These are phyloP conservation scores for Taeniopygia guttata DNA, from an alignment of 2,797 vertebrate genomes.

Conservation along the genomic window DNA sequence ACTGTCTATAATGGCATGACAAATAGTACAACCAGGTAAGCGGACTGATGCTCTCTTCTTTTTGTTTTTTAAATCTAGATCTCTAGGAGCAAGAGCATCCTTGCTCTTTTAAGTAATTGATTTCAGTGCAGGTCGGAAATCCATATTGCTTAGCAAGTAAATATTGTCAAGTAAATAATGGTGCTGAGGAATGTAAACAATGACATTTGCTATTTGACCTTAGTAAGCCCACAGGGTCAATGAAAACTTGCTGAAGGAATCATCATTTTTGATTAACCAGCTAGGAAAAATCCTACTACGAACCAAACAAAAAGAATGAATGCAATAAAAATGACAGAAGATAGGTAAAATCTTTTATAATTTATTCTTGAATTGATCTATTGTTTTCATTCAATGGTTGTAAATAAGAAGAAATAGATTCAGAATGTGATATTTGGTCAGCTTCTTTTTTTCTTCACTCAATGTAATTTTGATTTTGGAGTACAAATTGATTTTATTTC, in stretches of 20 bases:
- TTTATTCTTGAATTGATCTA: not conserved
- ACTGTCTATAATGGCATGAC: not conserved
- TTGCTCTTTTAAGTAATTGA: not conserved
- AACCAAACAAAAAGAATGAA: not conserved
- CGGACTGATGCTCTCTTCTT: not conserved
- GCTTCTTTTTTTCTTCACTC: not conserved
- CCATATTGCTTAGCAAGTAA: not conserved
- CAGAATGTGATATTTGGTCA: not conserved
- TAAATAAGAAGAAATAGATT: not conserved
- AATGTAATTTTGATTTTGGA: not conserved
- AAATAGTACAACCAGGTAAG: not conserved
- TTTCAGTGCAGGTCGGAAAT: not conserved
- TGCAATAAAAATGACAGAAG: not conserved
- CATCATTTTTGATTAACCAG: not conserved
- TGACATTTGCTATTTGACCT: conserved; percentile 33
- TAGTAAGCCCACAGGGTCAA: not conserved
- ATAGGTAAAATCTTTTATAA: not conserved
- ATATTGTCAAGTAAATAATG: conserved; percentile 10
- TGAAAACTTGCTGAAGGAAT: not conserved
- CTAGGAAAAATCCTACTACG: not conserved
- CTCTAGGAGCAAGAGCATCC: not conserved
- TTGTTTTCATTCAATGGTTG: not conserved
- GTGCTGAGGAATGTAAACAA: conserved; percentile 26
- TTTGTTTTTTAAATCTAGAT: not conserved
- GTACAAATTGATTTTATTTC: not conserved